A percentile compares a stretch with the other conserved stretches of the same genome.
These are phyloP conservation scores for Lacerta agilis DNA, from an alignment of 2,797 vertebrate genomes.

Conservation along the genomic window DNA sequence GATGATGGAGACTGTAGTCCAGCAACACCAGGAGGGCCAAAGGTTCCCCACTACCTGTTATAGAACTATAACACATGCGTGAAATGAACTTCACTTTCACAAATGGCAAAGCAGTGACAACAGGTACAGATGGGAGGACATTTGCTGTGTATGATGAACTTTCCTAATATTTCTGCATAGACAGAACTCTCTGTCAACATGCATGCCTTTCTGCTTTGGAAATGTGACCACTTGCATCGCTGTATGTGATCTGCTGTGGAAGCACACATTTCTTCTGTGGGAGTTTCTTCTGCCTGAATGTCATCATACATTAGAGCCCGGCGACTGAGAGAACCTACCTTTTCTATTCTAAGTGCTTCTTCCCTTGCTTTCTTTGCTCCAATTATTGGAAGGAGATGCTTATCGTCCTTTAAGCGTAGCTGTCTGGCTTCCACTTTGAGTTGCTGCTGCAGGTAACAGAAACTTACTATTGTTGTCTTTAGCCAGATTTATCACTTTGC, in stretches of 20 bases:
- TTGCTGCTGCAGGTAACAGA: slow-evolving; percentile 47
- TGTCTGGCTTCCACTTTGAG: slow-evolving; percentile 43
- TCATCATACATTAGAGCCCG: not conserved
- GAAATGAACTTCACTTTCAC: not conserved
- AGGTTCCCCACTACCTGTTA: too few species aligned
- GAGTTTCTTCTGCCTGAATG: not conserved
- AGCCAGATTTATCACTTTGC: not conserved
- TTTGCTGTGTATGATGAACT: not conserved
- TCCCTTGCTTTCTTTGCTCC: slow-evolving; percentile 41
- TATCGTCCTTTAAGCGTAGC: slow-evolving; percentile 39
- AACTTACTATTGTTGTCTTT: slow-evolving; percentile 17
- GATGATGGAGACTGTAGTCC: too few species aligned
- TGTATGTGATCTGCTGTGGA: not conserved
- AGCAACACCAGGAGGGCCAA: too few species aligned
- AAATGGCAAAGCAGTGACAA: not conserved
- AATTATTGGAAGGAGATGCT: slow-evolving; percentile 29
- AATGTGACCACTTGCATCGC: not conserved
- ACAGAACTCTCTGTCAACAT: not conserved
- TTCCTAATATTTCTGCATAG: not conserved
- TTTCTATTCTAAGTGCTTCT: slow-evolving; percentile 37
- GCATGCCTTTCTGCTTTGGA: not conserved
- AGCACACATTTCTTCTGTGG: not conserved
- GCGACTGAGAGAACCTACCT: slow-evolving; percentile 16
- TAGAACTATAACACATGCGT: not conserved
- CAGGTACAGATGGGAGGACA: not conserved